These are phyloP conservation scores for Malurus splendens DNA, from an alignment of 2,797 vertebrate genomes.

Conservation along the genomic window DNA sequence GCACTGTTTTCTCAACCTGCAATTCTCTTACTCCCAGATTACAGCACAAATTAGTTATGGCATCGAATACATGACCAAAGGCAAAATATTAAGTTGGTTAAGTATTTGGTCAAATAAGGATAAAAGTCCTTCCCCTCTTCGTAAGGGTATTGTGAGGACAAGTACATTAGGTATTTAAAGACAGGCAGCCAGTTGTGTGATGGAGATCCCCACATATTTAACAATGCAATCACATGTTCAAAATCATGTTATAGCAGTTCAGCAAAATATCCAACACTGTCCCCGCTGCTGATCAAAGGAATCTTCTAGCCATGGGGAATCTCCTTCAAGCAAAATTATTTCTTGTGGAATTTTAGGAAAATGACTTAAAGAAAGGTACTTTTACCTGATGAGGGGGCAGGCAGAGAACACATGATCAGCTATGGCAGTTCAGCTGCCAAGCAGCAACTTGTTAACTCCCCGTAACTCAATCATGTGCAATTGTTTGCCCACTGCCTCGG, in stretches of 20 bases:
- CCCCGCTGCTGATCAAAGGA: neutral
- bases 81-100: neutral
- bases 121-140: neutral
- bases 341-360: neutral
- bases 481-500: conserved; percentile 40
- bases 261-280: neutral
- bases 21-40: neutral
- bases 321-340: neutral
- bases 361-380: neutral
- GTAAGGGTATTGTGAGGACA: neutral
- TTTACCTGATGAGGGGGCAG: neutral
- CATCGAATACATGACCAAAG: neutral
- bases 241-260: neutral
- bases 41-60: neutral
- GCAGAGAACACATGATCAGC: neutral
- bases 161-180: neutral
- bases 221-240: neutral
- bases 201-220: neutral
- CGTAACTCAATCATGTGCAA: conserved; percentile 48
- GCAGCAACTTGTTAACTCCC: conserved; percentile 50
- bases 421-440: conserved; percentile 23
- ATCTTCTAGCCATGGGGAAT: neutral
- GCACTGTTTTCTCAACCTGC: neutral
- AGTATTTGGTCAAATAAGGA: neutral
- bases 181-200: neutral